Evolutionary conservation across 2,888 invertebrate genomes (phyloP), one percentile per base, ranked within the genome.

Genomic region (Orthosia incerta): DNA sequence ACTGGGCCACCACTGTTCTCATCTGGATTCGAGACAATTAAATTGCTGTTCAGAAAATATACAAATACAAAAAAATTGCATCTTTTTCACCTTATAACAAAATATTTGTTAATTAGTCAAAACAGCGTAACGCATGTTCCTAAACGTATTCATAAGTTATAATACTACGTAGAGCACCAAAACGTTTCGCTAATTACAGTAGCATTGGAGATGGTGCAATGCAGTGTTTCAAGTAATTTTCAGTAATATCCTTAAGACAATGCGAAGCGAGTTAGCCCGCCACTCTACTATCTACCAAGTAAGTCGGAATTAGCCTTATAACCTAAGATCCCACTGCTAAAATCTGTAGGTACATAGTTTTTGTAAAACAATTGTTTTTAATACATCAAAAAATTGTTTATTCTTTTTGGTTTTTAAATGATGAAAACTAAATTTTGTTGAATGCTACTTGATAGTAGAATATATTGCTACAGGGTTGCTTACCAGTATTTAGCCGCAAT

Each of bases 141-240:
- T 64, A 64, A 87, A 76, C 61, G 60, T 60, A 67, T 74, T 78
- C 63, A 77, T 72, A 75, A 83, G 77, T 76, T 79, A n/a, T 63
- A 80, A 72, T 69, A 79, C 64, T 62, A 69, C 59, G 23, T 71
- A 60, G 39, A 75, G 53, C 45, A 86, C 89, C 90, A 88, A 91
- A 93, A 89, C 90, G 91, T 88, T 94, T 92, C 85, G 88, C 91
- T 94, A 94, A 95, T 95, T 95, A 92, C 90, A 86, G 87, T 88
- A 83, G 89, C 87, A 91, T 86, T 85, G 76, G 87, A 88, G 91
- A 91, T 90, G 90, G 91, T 94, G 94, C 94, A 94, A 86, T 94
- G 94, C 95, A 93, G 94, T 89, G 88, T 90, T 91, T 89, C 87
- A 89, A 93, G 91, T 90, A 91, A 94, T 93, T 92, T 92, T 88